Evolutionary conservation across 37 sponge, comb jelly and placozoan species (phyloP).

Genomic region (Lycopodina hypogea): DNA sequence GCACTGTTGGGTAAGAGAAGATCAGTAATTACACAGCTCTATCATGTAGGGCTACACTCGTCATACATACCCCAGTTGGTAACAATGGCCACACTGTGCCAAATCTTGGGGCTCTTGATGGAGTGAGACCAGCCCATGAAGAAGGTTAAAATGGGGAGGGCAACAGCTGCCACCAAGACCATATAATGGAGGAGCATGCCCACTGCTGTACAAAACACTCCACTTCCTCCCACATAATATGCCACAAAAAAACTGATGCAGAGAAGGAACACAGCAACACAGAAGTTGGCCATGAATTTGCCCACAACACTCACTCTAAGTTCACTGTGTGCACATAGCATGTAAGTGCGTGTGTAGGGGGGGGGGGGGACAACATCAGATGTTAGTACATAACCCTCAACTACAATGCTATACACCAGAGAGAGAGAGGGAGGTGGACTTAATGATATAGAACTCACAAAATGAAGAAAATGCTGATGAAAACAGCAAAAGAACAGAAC

Average conservation of each 20-base stretch:
- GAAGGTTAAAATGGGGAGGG: slow-evolving; percentile 10
- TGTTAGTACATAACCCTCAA: neutral
- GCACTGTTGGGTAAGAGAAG: neutral
- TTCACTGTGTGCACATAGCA: no score
- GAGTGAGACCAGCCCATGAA: neutral
- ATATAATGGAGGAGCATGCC: slow-evolving; percentile 15
- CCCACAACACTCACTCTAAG: neutral
- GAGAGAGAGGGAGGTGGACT: no score
- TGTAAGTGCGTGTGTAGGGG: no score
- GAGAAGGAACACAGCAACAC: slow-evolving; percentile 3
- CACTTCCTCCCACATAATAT: neutral
- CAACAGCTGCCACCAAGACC: slow-evolving; percentile 3
- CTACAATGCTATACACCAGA: no score
- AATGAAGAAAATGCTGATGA: neutral
- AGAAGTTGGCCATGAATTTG: slow-evolving; percentile 26
- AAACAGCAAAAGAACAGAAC: neutral
- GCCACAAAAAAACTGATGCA: slow-evolving; percentile 10
- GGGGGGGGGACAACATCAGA: neutral
- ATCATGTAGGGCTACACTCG: neutral
- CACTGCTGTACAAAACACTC: neutral
- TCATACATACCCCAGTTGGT: slow-evolving; percentile 31
- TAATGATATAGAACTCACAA: no score
- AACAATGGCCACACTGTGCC: neutral
- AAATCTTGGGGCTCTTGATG: neutral
- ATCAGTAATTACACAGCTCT: neutral